Conservation (phyloP, 1,140 invertebrate genomes). For the Papilio polyxenes region DNA sequence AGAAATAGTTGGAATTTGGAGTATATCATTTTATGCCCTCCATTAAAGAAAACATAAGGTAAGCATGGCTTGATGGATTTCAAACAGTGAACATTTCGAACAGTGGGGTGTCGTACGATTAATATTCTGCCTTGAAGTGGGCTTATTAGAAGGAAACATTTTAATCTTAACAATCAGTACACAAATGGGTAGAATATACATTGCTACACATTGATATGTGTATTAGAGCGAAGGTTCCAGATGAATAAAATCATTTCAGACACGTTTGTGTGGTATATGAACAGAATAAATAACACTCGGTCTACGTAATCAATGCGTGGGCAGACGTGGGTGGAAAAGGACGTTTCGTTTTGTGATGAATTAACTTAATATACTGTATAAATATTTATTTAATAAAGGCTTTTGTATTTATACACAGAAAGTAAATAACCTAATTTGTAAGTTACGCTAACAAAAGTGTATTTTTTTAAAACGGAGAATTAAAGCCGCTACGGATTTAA, state of each 20-base stretch:
- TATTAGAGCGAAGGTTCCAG: background rate
- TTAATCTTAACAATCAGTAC: background rate
- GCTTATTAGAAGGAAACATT: background rate
- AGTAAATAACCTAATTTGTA: no score
- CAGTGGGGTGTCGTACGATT: no score
- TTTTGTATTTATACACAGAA: background rate
- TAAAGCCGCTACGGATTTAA: no score
- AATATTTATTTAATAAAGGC: background rate
- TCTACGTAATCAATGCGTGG: conserved; percentile 15
- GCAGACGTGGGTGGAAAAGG: background rate
- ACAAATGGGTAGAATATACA: background rate
- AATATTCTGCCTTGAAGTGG: no score
- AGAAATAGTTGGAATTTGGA: background rate
- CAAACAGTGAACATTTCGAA: no score
- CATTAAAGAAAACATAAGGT: no score
- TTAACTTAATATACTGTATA: background rate
- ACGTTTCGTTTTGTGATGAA: conserved; percentile 1
- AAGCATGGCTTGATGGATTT: no score
- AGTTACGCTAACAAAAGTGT: no score
- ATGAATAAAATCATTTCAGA: conserved; percentile 16
- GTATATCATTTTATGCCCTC: no score
- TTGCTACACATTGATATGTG: background rate
- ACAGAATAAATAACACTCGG: conserved; percentile 16
- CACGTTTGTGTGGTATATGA: conserved; percentile 23
- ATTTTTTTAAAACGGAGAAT: no score